phyloP scores from a whole-genome alignment of 2,888 invertebrate genomes.

The Stegophylla sp. region DNA sequence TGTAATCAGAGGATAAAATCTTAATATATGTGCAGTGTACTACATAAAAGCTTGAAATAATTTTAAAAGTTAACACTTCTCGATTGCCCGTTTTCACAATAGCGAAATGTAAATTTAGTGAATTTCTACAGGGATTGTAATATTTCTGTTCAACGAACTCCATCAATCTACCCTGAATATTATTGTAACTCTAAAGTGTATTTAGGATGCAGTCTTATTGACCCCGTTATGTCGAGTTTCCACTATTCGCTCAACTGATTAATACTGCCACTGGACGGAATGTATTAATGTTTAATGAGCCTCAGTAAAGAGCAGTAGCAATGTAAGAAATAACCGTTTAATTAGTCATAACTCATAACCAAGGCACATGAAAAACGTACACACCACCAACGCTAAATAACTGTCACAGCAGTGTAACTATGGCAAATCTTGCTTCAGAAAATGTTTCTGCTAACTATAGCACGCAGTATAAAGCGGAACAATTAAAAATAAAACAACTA shows the following conservation, averaged over 20 bases:
- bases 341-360: slow-evolving; percentile 44
- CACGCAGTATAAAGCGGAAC: too few relatives aligned
- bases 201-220: slow-evolving; percentile 34
- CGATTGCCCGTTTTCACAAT: background rate
- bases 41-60: background rate
- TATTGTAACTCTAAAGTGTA: slow-evolving; percentile 5
- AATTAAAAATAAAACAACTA: too few relatives aligned
- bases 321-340: slow-evolving; percentile 53
- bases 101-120: slow-evolving; percentile 28
- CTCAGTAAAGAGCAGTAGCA: slow-evolving; percentile 25
- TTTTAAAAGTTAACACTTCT: slow-evolving; percentile 29
- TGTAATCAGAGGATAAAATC: background rate
- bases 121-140: slow-evolving; percentile 6
- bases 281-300: slow-evolving; percentile 45
- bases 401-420: background rate
- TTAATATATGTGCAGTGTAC: background rate
- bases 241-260: slow-evolving; percentile 22
- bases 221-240: slow-evolving; percentile 19
- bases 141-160: slow-evolving; percentile 6
- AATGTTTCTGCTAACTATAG: background rate
- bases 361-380: slow-evolving; percentile 21
- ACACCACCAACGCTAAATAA: background rate
- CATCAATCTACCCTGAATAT: slow-evolving; percentile 10
- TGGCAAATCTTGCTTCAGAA: background rate
- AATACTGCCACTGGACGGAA: slow-evolving; percentile 33